Base-by-base conservation (phyloP, 2,797 vertebrate genomes). In the Lemur catta region DNA sequence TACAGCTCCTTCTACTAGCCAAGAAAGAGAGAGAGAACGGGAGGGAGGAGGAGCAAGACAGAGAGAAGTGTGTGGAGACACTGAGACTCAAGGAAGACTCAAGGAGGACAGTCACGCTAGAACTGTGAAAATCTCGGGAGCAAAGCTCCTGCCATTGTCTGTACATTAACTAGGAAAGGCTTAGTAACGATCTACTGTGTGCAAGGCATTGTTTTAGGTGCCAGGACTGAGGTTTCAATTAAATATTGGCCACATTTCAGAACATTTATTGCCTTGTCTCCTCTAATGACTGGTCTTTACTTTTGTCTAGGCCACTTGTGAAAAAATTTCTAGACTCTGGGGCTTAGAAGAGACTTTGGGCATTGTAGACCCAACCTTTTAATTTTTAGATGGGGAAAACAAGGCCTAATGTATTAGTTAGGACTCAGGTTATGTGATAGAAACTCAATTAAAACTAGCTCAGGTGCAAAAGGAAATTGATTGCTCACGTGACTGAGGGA, bases 311-410 rank as follows among this genome's bases (percentile, higher is more conserved):
- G 78, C 65, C n/a, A 57, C 80, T 61, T 91, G 71, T 26, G 72
- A 59, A 97, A 76, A 84, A 63, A 67, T 81, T 57, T 86, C 20
- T 84, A 84, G 55, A 92, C 59, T 81, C 52, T 52, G 38, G 18
- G 26, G 55, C 78, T 82, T 95, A 55, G 46, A 46, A 90, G 41
- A 35, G 17, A 61, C 78, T 76, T 88, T 69, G 48, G 65, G 57
- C 22, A 10, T 48, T 41, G 14, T 52, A 74, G n/a, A 7, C 67
- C 41, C 30, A 30, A 55, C 41, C 8, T 63, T 89, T 91, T 89
- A 38, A 91, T 79, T 50, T 80, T 82, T 48, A 95, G n/a, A 12
- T 48, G 59, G 81, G 35, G 15, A 78, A 76, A 71, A 79, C 2
- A 10, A 76, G 30, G 28, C 13, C 84, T 35, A n/a, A 17, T 71